Percentiles rank a stretch among this genome's conserved stretches.
These are phyloP conservation scores for Gastracanthus pulcherrimus DNA, from an alignment of 2,888 invertebrate species.

Conservation along the genomic window DNA sequence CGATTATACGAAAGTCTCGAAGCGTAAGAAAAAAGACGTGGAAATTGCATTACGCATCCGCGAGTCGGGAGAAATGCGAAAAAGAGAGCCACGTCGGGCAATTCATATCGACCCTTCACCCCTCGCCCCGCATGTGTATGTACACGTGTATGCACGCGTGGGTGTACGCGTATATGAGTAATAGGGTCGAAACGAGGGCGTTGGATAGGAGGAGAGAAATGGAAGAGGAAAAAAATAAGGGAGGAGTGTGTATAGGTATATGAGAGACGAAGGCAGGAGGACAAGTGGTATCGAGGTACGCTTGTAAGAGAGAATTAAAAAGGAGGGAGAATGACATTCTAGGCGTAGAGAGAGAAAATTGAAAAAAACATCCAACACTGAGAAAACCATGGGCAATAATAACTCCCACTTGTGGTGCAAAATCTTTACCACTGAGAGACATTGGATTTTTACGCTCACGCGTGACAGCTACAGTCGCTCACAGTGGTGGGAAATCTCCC, in stretches of 20 bases:
- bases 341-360: too few species aligned
- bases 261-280: neutral
- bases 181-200: neutral
- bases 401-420: too few species aligned
- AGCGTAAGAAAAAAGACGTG: slow-evolving; percentile 4
- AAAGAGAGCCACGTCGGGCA: slow-evolving; percentile 29
- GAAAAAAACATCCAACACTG: too few species aligned
- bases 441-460: too few species aligned
- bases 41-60: slow-evolving; percentile 29
- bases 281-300: neutral
- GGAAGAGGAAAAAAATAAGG: neutral
- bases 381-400: too few species aligned
- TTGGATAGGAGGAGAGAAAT: neutral
- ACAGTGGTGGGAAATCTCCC: too few species aligned
- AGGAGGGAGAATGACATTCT: neutral
- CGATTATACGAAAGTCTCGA: neutral
- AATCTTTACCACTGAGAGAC: too few species aligned
- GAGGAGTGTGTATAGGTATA: neutral
- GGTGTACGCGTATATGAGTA: neutral
- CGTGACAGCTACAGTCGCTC: too few species aligned
- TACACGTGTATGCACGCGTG: neutral
- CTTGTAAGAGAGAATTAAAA: neutral
- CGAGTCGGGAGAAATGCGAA: neutral
- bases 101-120: slow-evolving; percentile 40
- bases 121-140: neutral